Percentiles rank a stretch among this genome's conserved stretches.
phyloP scores from a whole-genome alignment of 2,797 vertebrate species.

The Eupleurogrammus muticus region DNA sequence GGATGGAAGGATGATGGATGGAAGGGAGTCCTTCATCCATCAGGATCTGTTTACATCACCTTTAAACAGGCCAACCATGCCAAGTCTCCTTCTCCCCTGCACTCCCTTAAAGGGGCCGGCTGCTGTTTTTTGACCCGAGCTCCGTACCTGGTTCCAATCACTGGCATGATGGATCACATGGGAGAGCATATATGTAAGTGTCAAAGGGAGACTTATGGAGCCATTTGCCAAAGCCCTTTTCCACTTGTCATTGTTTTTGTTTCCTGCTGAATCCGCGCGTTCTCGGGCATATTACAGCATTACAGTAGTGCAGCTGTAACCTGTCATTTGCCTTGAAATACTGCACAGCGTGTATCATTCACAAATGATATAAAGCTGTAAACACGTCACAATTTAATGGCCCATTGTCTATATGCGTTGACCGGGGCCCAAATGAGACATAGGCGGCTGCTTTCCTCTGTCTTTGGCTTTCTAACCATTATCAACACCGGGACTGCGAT shows the following conservation, averaged over 20 bases:
- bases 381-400: slow-evolving; percentile 69
- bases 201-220: slow-evolving; percentile 59
- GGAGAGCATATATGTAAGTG: slow-evolving; percentile 50
- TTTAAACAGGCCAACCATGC: slow-evolving; percentile 69
- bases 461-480: slow-evolving; percentile 53
- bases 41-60: slow-evolving; percentile 79
- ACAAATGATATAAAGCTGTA: slow-evolving; percentile 45
- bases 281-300: slow-evolving; percentile 23
- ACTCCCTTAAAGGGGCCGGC: slow-evolving; percentile 46
- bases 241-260: slow-evolving; percentile 54
- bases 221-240: slow-evolving; percentile 51
- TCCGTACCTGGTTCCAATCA: slow-evolving; percentile 38
- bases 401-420: slow-evolving; percentile 64
- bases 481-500: slow-evolving; percentile 57
- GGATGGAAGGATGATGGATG: slow-evolving; percentile 77
- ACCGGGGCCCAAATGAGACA: slow-evolving; percentile 68
- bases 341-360: slow-evolving; percentile 46
- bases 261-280: slow-evolving; percentile 62
- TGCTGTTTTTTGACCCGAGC: slow-evolving; percentile 47
- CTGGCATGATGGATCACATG: slow-evolving; percentile 56
- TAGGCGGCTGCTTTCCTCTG: slow-evolving; percentile 42
- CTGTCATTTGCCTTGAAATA: slow-evolving; percentile 46
- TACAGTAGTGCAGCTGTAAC: slow-evolving; percentile 18
- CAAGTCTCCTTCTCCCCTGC: slow-evolving; percentile 34
- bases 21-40: slow-evolving; percentile 75